These are phyloP conservation scores for Pachycephus smyrnensis DNA, from an alignment of 2,888 invertebrate species.

Conservation along the genomic window DNA sequence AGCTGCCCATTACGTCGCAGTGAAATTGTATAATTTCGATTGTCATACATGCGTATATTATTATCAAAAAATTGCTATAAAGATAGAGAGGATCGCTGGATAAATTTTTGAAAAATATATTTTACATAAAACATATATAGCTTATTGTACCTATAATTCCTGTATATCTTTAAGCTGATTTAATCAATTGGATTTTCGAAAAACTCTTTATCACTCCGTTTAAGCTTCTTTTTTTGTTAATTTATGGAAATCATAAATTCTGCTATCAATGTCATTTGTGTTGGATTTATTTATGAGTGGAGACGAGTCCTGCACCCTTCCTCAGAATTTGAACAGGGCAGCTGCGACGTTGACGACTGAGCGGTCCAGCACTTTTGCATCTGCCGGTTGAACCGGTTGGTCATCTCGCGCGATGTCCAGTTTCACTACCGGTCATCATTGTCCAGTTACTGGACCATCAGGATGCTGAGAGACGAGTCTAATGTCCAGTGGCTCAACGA, in stretches of 20 bases:
- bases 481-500: slow-evolving; percentile 1
- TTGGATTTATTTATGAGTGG: neutral
- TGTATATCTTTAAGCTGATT: neutral
- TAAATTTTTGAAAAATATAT: neutral
- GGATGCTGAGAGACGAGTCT: slow-evolving; percentile 54
- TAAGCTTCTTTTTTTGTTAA: neutral
- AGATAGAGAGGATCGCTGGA: neutral
- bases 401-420: slow-evolving; percentile 59
- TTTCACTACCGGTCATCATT: slow-evolving; percentile 54
- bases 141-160: neutral
- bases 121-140: neutral
- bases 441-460: slow-evolving; percentile 57
- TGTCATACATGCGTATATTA: neutral
- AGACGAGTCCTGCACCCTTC: neutral
- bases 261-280: neutral
- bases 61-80: neutral
- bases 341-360: neutral
- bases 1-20: neutral
- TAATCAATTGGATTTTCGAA: neutral
- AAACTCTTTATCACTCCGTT: neutral
- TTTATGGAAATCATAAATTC: neutral
- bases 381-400: slow-evolving; percentile 63
- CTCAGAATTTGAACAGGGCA: neutral
- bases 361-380: slow-evolving; percentile 43
- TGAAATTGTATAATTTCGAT: neutral